Conservation (phyloP, 1,140 invertebrate genomes). For the Odontomachus brunneus region DNA sequence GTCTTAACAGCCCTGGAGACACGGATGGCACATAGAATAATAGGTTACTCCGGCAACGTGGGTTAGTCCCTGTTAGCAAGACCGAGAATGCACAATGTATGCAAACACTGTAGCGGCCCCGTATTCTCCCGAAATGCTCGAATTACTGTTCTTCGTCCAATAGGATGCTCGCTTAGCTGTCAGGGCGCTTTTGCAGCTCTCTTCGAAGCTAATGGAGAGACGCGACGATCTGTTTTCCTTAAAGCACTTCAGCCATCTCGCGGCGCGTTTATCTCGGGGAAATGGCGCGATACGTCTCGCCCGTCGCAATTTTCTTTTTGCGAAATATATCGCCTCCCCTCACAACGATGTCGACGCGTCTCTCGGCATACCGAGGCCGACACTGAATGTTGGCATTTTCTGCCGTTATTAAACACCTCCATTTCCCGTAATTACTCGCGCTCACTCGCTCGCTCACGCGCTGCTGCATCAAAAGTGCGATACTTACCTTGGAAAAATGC, state of each 20-base stretch:
- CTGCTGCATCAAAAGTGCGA: background rate
- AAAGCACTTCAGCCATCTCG: slow-evolving; percentile 45
- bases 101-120: slow-evolving; percentile 78
- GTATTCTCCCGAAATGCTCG: slow-evolving; percentile 76
- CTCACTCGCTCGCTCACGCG: background rate
- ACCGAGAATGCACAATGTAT: slow-evolving; percentile 78
- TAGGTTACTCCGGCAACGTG: slow-evolving; percentile 69
- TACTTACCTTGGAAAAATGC: slow-evolving; percentile 39
- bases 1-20: slow-evolving; percentile 80
- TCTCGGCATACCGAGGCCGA: slow-evolving; percentile 19
- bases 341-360: slow-evolving; percentile 17
- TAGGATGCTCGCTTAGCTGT: slow-evolving; percentile 53
- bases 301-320: slow-evolving; percentile 55
- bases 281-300: slow-evolving; percentile 55
- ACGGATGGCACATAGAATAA: slow-evolving; percentile 79
- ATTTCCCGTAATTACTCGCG: slow-evolving; percentile 25
- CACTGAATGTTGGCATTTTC: slow-evolving; percentile 37
- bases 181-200: slow-evolving; percentile 56
- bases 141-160: slow-evolving; percentile 75
- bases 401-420: slow-evolving; percentile 29
- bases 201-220: slow-evolving; percentile 55
- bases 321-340: slow-evolving; percentile 23
- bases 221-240: slow-evolving; percentile 57
- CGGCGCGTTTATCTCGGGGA: slow-evolving; percentile 54
- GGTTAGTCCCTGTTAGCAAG: slow-evolving; percentile 75